Conservation (phyloP, 2,797 vertebrate genomes). For the Myiothlypis chrysogaster region DNA sequence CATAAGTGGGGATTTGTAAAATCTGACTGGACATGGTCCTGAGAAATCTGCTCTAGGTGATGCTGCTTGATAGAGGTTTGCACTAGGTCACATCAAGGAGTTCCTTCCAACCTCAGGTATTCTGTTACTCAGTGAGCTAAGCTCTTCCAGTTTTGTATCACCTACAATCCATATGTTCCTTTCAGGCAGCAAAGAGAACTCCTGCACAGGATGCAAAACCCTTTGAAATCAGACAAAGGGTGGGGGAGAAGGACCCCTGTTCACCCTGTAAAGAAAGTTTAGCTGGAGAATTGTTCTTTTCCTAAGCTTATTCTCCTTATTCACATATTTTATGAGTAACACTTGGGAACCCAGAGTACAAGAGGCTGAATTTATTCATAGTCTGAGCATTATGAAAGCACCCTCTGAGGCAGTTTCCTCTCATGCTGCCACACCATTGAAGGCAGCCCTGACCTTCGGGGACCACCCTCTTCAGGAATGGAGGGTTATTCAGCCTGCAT, state of each 20-base stretch:
- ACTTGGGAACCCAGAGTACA: neutral
- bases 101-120: neutral
- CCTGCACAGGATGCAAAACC: neutral
- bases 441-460: slow-evolving; percentile 60
- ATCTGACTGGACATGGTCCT: neutral
- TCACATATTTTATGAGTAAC: slow-evolving; percentile 23
- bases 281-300: slow-evolving; percentile 26
- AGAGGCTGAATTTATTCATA: slow-evolving; percentile 34
- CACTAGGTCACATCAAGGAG: neutral
- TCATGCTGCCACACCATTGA: slow-evolving; percentile 38
- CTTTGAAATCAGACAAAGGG: neutral
- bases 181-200: neutral
- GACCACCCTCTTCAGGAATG: slow-evolving; percentile 67
- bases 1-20: neutral
- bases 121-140: neutral
- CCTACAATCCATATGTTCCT: neutral
- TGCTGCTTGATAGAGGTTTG: neutral
- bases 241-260: neutral
- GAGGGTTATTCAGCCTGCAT: slow-evolving; percentile 61
- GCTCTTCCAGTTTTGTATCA: neutral
- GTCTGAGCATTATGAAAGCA: slow-evolving; percentile 35
- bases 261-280: neutral
- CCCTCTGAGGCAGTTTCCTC: slow-evolving; percentile 59
- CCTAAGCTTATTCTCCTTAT: slow-evolving; percentile 16
- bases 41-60: neutral